Conservation (phyloP, 1,140 invertebrate genomes). For the Tetramorium simillimum region DNA sequence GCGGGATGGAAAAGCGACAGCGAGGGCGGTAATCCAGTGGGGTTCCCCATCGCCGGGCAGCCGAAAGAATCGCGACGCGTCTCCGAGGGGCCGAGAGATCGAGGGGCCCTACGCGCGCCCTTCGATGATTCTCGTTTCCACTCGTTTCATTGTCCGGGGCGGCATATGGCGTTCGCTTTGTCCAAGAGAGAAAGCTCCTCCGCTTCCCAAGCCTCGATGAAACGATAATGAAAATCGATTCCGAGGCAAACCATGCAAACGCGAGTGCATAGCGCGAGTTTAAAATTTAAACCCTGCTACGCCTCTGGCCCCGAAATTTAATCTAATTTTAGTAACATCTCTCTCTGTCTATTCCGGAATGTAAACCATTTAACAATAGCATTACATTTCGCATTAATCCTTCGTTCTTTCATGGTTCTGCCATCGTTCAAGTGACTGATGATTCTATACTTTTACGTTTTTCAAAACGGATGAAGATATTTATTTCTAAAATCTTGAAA, state of each 20-base stretch:
- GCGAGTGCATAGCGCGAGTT: not conserved
- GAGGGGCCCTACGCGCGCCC: conserved; percentile 45
- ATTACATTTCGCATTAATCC: not conserved
- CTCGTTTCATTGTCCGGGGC: conserved; percentile 67
- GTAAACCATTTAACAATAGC: not conserved
- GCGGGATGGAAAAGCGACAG: conserved; percentile 22
- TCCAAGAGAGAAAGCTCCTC: conserved; percentile 43
- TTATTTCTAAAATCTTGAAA: not conserved
- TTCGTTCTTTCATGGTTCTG: no score
- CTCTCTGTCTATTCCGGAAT: not conserved
- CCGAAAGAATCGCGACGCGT: conserved; percentile 68
- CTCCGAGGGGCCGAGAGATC: conserved; percentile 49
- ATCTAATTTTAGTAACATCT: conserved; percentile 5
- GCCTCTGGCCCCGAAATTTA: not conserved
- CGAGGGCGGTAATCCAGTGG: conserved; percentile 27
- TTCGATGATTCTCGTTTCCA: conserved; percentile 68
- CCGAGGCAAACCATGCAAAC: conserved; percentile 29
- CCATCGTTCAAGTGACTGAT: not conserved
- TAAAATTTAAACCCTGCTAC: conserved; percentile 32
- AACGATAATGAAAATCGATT: conserved; percentile 59
- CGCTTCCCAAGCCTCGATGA: conserved; percentile 36
- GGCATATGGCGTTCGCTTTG: conserved; percentile 73
- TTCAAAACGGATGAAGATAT: not conserved
- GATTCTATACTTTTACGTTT: not conserved
- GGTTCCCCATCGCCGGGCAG: conserved; percentile 41